Evolutionary conservation across 2,113 vertebrate species (phyloP).

Genomic region (Chaetura pelagica): DNA sequence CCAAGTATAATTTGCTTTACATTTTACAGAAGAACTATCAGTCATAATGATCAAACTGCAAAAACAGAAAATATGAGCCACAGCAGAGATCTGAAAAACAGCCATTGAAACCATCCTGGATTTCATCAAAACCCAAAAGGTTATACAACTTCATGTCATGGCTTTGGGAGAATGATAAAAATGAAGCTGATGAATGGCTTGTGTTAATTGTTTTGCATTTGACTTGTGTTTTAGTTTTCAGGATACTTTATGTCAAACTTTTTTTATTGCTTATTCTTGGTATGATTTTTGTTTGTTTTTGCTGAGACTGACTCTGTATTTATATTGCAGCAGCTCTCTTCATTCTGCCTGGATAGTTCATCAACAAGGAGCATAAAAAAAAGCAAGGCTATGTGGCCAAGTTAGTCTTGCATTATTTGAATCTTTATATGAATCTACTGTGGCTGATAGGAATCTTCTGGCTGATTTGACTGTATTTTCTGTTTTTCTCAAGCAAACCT

Average conservation of each 20-base stretch:
- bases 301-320: conserved; percentile 20
- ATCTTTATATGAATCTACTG: neutral
- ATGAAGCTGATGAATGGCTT: neutral
- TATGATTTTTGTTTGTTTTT: conserved; percentile 34
- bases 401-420: neutral
- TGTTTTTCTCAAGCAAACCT: neutral
- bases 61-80: neutral
- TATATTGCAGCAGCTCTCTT: neutral
- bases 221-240: conserved; percentile 31
- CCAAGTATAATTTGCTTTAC: neutral
- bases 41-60: conserved; percentile 2
- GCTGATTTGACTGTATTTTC: neutral
- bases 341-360: neutral
- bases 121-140: neutral
- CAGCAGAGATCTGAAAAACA: neutral
- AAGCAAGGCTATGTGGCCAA: neutral
- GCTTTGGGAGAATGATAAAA: neutral
- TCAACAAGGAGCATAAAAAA: neutral
- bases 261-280: neutral
- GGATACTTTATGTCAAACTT: conserved; percentile 25
- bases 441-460: neutral
- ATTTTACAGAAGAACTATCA: neutral
- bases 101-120: neutral
- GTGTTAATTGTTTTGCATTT: conserved; percentile 32
- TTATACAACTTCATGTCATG: neutral